A percentile compares a stretch with the other conserved stretches of the same genome.
Conservation (phyloP, 2,113 vertebrate genomes). For the Picathartes gymnocephalus region DNA sequence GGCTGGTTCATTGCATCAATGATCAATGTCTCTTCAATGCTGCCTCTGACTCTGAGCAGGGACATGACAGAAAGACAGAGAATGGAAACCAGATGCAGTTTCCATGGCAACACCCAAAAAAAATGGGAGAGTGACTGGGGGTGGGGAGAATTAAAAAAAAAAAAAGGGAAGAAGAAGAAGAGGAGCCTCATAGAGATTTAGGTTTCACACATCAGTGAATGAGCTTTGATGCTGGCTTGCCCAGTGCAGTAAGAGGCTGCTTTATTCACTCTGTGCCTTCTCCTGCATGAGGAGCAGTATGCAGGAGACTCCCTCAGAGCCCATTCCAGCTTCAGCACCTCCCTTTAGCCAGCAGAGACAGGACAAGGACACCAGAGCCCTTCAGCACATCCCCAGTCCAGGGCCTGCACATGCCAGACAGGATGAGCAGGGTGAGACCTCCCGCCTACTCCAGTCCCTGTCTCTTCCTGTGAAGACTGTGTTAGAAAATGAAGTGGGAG, state of each 20-base stretch:
- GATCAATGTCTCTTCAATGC: slow-evolving; percentile 63
- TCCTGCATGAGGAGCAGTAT: neutral
- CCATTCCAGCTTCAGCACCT: neutral
- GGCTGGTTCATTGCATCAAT: slow-evolving; percentile 58
- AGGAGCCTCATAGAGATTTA: slow-evolving; percentile 29
- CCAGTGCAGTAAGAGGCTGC: neutral
- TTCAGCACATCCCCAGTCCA: neutral
- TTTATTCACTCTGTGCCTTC: neutral
- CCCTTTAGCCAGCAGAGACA: neutral
- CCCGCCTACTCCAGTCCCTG: neutral
- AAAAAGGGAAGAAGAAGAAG: neutral
- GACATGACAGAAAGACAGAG: slow-evolving; percentile 54
- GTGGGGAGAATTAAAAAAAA: neutral
- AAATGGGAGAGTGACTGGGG: slow-evolving; percentile 19
- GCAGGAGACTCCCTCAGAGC: neutral
- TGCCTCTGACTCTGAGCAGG: slow-evolving; percentile 57
- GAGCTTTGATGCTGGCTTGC: slow-evolving; percentile 17
- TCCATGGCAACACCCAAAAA: slow-evolving; percentile 74
- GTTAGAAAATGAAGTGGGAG: neutral
- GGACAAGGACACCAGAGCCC: neutral
- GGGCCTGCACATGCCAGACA: neutral
- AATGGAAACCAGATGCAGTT: slow-evolving; percentile 72
- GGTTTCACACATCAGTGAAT: slow-evolving; percentile 45
- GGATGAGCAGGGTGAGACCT: neutral
- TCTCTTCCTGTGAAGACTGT: neutral